These are phyloP conservation scores for Palythoa heliodiscus DNA, from an alignment of 92 coral and sea anemone genomes.

Conservation along the genomic window DNA sequence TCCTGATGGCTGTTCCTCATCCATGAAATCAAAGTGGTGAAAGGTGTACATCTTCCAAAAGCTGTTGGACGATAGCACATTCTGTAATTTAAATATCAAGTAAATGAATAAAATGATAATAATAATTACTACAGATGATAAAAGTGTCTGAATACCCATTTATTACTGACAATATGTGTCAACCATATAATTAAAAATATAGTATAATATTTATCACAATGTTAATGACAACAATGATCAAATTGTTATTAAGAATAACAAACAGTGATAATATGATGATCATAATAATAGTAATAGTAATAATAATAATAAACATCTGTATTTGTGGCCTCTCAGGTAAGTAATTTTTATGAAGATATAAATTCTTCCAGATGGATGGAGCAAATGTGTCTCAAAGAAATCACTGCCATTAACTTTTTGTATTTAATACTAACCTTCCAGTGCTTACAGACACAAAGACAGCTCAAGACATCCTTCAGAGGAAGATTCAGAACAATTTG, in stretches of 20 bases:
- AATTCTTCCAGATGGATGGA: too few relatives aligned
- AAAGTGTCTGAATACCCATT: too few relatives aligned
- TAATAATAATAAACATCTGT: too few relatives aligned
- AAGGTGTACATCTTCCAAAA: conserved; percentile 35
- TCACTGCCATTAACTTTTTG: background rate
- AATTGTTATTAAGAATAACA: too few relatives aligned
- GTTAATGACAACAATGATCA: background rate
- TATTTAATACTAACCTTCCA: conserved; percentile 7
- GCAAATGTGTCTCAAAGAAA: too few relatives aligned
- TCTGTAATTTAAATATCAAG: background rate
- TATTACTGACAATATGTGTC: too few relatives aligned
- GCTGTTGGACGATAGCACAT: conserved; percentile 10
- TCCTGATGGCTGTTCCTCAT: conserved; percentile 19
- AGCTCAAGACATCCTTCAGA: conserved; percentile 1
- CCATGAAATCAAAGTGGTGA: conserved; percentile 22
- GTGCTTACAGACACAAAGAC: conserved; percentile 30
- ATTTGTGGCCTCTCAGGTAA: too few relatives aligned
- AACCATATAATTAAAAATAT: too few relatives aligned
- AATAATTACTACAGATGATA: background rate
- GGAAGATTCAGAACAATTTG: conserved; percentile 5
- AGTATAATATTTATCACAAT: background rate
- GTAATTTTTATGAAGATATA: too few relatives aligned
- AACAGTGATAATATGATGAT: too few relatives aligned
- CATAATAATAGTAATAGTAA: too few relatives aligned
- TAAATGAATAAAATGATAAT: background rate